phyloP scores from a whole-genome alignment of 2,797 vertebrate genomes.

The Petrocephalus sullivani region DNA sequence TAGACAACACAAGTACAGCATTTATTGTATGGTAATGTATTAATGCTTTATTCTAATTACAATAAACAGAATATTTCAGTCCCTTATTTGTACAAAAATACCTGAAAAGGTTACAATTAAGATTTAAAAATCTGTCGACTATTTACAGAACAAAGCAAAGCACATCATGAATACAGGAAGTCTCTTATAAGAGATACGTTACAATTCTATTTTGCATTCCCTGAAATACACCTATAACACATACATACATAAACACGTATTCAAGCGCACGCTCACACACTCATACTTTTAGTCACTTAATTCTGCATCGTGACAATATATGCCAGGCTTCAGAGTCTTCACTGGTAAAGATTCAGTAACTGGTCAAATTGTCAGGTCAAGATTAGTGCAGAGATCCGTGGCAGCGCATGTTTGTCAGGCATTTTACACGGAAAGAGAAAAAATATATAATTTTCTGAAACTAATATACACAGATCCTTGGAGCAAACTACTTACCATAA shows the following conservation, averaged over 20 bases:
- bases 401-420: constrained; percentile 66
- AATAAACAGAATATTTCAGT: constrained; percentile 96
- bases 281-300: constrained; percentile 57
- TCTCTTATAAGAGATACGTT: constrained; percentile 67
- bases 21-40: constrained; percentile 79
- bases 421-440: constrained; percentile 46
- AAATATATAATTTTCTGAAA: constrained; percentile 25
- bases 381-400: constrained; percentile 63
- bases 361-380: constrained; percentile 60
- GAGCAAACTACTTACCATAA: constrained; percentile 49
- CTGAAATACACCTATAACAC: constrained; percentile 64
- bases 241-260: constrained; percentile 27
- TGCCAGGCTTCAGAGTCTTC: constrained; percentile 57
- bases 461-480: constrained; percentile 32
- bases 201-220: constrained; percentile 77
- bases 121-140: constrained; percentile 83
- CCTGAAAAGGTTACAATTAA: constrained; percentile 93
- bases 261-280: constrained; percentile 34
- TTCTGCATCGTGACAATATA: constrained; percentile 67
- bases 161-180: constrained; percentile 75
- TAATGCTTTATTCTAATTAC: constrained; percentile 97
- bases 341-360: constrained; percentile 48
- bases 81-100: constrained; percentile 99
- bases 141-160: constrained; percentile 87
- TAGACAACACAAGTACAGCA: constrained; percentile 38